A percentile compares a stretch with the other conserved stretches of the same genome.
Conservation (phyloP, 2,888 invertebrate species). For the Xanthia togata region DNA sequence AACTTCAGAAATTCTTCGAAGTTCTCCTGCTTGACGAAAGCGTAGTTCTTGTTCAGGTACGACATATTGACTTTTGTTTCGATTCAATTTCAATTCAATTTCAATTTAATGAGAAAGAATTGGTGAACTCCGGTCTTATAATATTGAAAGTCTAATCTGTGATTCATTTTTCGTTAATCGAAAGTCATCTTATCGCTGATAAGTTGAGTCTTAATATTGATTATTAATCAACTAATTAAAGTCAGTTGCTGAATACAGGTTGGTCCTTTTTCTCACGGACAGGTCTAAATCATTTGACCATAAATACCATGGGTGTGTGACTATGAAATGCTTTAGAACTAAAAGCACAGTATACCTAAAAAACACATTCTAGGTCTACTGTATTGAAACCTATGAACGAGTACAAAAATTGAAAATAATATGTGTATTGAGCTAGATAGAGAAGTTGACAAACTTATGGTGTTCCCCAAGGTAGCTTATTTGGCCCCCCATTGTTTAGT, state of each 20-base stretch:
- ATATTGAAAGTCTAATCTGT: background rate
- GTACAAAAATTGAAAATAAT: background rate
- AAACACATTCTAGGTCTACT: background rate
- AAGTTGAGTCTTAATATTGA: background rate
- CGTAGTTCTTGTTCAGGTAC: constrained; percentile 1
- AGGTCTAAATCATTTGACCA: background rate
- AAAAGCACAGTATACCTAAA: no score
- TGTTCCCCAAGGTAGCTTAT: background rate
- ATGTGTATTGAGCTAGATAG: background rate
- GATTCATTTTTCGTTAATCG: background rate
- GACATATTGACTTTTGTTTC: constrained; percentile 3
- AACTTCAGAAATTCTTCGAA: background rate
- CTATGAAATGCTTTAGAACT: background rate
- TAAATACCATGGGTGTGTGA: background rate
- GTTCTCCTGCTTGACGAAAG: background rate
- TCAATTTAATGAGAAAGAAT: background rate
- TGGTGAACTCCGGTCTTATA: background rate
- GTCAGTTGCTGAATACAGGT: background rate
- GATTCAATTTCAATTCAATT: no score
- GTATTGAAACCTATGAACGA: background rate
- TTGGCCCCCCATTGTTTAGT: background rate
- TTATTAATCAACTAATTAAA: background rate
- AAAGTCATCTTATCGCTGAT: background rate
- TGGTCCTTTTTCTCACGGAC: background rate
- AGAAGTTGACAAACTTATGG: background rate